A percentile compares a stretch with the other conserved stretches of the same genome.
These are phyloP conservation scores for Cebuella pygmaea DNA, from an alignment of 2,797 vertebrate genomes.

Conservation along the genomic window DNA sequence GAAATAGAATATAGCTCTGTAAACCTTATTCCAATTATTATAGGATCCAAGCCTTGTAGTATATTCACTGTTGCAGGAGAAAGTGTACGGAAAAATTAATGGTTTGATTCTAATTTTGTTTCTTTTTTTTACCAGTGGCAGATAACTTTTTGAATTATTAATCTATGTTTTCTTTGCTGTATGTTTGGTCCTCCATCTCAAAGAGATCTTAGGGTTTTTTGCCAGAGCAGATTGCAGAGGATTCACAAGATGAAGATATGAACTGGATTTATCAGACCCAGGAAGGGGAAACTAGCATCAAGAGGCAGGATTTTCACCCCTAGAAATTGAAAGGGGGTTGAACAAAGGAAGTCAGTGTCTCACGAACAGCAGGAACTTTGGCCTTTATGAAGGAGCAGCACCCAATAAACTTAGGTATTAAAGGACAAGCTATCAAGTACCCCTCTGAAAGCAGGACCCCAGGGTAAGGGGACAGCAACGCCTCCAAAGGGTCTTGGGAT, in stretches of 20 bases:
- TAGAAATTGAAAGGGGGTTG: not conserved
- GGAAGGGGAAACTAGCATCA: not conserved
- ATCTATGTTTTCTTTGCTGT: conserved; percentile 42
- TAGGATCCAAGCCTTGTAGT: not conserved
- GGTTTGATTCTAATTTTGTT: not conserved
- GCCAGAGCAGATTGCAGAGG: not conserved
- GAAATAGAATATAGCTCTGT: not conserved
- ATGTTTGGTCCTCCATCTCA: not conserved
- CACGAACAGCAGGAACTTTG: not conserved
- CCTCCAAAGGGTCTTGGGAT: not conserved
- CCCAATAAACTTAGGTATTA: not conserved
- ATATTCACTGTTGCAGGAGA: not conserved
- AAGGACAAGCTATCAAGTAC: not conserved
- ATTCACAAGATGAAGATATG: not conserved
- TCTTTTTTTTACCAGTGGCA: conserved; percentile 32
- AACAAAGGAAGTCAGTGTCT: not conserved
- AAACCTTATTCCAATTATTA: not conserved
- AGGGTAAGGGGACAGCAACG: not conserved
- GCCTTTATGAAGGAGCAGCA: not conserved
- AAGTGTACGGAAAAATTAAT: not conserved
- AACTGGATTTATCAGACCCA: not conserved
- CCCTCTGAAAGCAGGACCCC: not conserved
- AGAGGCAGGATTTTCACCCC: not conserved
- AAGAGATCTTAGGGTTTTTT: not conserved
- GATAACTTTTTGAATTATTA: conserved; percentile 67